These are phyloP conservation scores for Bombycilla garrulus DNA, from an alignment of 2,113 vertebrate genomes.

Conservation along the genomic window DNA sequence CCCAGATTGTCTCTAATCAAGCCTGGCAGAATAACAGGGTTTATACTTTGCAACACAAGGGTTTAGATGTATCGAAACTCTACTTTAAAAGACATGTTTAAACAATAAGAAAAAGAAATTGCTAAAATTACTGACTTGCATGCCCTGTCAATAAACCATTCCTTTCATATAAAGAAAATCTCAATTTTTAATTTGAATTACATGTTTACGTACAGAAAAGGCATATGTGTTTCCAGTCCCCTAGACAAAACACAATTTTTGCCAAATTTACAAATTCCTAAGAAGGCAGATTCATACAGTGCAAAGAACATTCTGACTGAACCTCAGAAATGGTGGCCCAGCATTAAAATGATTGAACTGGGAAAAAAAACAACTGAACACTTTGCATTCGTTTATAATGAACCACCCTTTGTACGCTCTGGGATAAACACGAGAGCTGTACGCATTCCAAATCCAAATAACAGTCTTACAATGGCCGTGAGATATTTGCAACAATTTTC, in stretches of 20 bases:
- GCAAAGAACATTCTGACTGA: background rate
- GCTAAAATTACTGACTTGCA: background rate
- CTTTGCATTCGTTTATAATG: background rate
- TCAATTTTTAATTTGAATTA: background rate
- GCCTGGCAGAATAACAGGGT: background rate
- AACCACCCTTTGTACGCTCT: background rate
- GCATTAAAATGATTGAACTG: background rate
- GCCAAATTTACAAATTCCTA: background rate
- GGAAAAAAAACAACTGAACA: background rate
- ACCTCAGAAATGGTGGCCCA: background rate
- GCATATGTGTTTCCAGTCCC: background rate
- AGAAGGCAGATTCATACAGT: background rate
- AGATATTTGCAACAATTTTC: background rate
- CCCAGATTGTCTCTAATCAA: background rate
- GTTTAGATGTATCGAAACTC: background rate
- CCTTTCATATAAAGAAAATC: background rate
- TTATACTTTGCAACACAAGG: background rate
- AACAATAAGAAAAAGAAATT: background rate
- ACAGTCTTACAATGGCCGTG: background rate
- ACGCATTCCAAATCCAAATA: conserved; percentile 16
- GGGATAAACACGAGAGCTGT: background rate
- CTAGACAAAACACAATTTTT: background rate
- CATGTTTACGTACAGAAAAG: background rate
- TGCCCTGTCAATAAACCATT: background rate
- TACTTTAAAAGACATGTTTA: background rate